Percentiles rank a stretch among this genome's conserved stretches.
phyloP scores from a whole-genome alignment of 2,113 vertebrate species.

The Otus sunia region DNA sequence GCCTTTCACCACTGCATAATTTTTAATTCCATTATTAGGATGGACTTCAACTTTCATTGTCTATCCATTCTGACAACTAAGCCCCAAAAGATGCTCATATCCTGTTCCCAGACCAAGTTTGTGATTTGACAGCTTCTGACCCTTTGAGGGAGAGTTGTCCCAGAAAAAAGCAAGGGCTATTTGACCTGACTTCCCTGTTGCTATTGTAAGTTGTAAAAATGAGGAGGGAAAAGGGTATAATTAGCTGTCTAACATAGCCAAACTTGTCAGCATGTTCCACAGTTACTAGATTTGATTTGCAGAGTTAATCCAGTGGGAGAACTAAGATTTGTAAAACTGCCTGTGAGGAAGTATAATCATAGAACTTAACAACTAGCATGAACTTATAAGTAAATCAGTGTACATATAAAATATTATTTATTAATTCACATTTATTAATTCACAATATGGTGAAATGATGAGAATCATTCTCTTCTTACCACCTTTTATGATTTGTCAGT shows the following conservation, averaged over 20 bases:
- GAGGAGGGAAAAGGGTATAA: neutral
- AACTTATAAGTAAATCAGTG: neutral
- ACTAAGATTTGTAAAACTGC: neutral
- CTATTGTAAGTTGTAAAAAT: neutral
- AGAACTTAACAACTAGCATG: neutral
- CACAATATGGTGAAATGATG: neutral
- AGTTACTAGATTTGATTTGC: neutral
- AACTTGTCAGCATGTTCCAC: neutral
- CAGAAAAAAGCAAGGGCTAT: neutral
- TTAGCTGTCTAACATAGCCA: neutral
- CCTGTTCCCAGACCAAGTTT: neutral
- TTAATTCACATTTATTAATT: neutral
- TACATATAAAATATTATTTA: neutral
- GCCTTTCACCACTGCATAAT: neutral
- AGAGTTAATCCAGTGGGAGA: neutral
- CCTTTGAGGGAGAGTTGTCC: neutral
- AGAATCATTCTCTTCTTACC: neutral
- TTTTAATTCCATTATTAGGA: neutral
- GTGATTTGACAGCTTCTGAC: neutral
- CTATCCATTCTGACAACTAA: neutral
- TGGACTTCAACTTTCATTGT: neutral
- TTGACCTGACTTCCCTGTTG: neutral
- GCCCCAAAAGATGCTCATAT: neutral
- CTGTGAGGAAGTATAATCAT: neutral
- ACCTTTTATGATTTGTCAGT: constrained; percentile 65